Base-by-base conservation (phyloP, 2,113 vertebrate species). In the Embiotoca jacksoni region DNA sequence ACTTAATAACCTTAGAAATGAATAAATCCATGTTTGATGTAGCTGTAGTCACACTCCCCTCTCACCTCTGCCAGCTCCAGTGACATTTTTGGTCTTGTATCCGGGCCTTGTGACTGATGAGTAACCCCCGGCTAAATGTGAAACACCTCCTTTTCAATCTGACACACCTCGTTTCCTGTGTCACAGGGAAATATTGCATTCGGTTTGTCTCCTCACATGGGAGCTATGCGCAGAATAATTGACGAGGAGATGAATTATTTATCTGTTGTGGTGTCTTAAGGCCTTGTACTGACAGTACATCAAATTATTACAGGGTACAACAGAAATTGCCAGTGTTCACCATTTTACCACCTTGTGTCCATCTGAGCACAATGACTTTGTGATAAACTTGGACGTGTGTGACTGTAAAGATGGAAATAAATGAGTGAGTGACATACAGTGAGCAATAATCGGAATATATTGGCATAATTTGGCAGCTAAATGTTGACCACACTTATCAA, bases 11-110 rank as follows among this genome's bases (percentile, higher is more conserved):
- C 56, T 47, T 53, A 70, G 61, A 72, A 73, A 70, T 68, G 68
- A 82, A 78, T 77, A 75, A 64, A 88, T 78, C 56, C 46, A 80
- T 73, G 36, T 77, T 47, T 65, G 47, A 77, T 80, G 57, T 16
- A 61, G 64, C 8, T 0, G 31, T 11, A 58, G 72, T 69, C 72
- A 69, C 63, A 33, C 31, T 61, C 41, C 50, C 31, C 16, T 68
- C 46, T 67, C 72, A 68, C 68, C 72, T 66, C 54, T 7, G 9
- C 35, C 33, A 30, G 50, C 69, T 41, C 41, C 23, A 23, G 23
- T 23, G 23, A 9, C 16, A 7, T 23, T 66, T 30, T 11, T 46
- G 47, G 62, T 64, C 71, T 55, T 56, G 55, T 37, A 63, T 63
- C 33, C 53, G 50, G 46, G 23, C 16, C 64, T 53, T 4, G 57